Conservation (phyloP, 64 coral and sea anemone species). For the Stylophora pistillata region DNA sequence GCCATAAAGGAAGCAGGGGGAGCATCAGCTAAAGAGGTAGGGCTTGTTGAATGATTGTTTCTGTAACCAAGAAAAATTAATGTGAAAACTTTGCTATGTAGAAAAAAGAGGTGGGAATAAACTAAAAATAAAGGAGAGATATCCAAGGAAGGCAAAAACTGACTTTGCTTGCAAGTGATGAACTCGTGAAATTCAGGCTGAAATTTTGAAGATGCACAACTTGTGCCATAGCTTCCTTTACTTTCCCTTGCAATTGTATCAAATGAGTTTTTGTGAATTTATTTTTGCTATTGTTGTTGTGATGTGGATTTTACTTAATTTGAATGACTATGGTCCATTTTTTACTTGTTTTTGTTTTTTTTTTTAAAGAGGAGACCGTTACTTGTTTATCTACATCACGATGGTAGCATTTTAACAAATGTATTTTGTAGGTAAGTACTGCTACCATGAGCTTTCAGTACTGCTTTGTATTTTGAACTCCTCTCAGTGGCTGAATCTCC, state of each 20-base stretch:
- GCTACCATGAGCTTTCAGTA: background rate
- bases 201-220: too few species aligned
- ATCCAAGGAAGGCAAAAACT: too few species aligned
- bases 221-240: too few species aligned
- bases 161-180: too few species aligned
- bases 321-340: background rate
- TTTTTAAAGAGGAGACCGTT: slow-evolving; percentile 81
- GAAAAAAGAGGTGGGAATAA: background rate
- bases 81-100: background rate
- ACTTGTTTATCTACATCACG: slow-evolving; percentile 90
- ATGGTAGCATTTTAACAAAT: slow-evolving; percentile 98
- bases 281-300: background rate
- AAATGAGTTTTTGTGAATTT: too few species aligned
- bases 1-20: slow-evolving; percentile 91
- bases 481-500: too few species aligned
- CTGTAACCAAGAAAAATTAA: too few species aligned
- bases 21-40: slow-evolving; percentile 86
- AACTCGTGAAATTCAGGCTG: too few species aligned
- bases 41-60: too few species aligned
- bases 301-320: background rate
- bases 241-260: too few species aligned
- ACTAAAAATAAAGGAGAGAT: too few species aligned
- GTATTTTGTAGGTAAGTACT: slow-evolving; percentile 95
- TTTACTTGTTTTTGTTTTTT: background rate
- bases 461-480: too few species aligned